Evolutionary conservation across 2,113 vertebrate genomes (phyloP).

Genomic region (Tretioscincus oriximinensis): DNA sequence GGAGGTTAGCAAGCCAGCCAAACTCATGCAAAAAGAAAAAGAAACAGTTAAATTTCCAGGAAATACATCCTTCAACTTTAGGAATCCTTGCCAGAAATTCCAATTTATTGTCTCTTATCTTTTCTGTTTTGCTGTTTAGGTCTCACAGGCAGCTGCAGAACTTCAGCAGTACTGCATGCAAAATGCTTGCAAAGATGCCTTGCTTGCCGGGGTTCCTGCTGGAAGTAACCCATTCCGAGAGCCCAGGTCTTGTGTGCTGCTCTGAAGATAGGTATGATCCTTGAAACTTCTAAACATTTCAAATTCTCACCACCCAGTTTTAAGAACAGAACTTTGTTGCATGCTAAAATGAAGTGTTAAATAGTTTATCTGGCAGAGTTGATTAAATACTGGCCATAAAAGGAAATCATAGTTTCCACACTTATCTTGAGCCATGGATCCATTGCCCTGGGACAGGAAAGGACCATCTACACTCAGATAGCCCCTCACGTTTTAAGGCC

Average conservation of each 20-base stretch:
- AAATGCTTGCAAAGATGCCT: slow-evolving; percentile 91
- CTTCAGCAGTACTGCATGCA: slow-evolving; percentile 95
- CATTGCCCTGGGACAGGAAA: too few species aligned
- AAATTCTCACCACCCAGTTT: too few species aligned
- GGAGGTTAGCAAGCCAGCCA: neutral
- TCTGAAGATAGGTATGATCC: slow-evolving; percentile 74
- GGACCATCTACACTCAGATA: too few species aligned
- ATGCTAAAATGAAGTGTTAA: too few species aligned
- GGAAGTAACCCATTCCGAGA: slow-evolving; percentile 96
- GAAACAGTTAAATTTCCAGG: neutral
- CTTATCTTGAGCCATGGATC: too few species aligned
- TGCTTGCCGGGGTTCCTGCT: slow-evolving; percentile 88
- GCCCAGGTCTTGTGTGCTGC: slow-evolving; percentile 86
- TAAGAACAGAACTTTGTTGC: too few species aligned
- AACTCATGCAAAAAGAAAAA: too few species aligned
- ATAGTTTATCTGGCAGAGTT: too few species aligned
- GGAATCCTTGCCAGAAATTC: neutral
- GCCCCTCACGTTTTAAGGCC: too few species aligned
- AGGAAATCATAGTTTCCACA: too few species aligned
- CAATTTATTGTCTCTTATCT: neutral
- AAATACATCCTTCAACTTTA: neutral
- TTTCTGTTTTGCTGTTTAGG: slow-evolving; percentile 69
- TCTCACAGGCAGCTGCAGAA: slow-evolving; percentile 94
- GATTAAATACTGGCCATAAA: too few species aligned
- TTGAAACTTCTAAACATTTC: neutral